Evolutionary conservation across 2,797 vertebrate genomes (phyloP), one percentile per base, ranked within the genome.

Genomic region (Thripadectes ignobilis): DNA sequence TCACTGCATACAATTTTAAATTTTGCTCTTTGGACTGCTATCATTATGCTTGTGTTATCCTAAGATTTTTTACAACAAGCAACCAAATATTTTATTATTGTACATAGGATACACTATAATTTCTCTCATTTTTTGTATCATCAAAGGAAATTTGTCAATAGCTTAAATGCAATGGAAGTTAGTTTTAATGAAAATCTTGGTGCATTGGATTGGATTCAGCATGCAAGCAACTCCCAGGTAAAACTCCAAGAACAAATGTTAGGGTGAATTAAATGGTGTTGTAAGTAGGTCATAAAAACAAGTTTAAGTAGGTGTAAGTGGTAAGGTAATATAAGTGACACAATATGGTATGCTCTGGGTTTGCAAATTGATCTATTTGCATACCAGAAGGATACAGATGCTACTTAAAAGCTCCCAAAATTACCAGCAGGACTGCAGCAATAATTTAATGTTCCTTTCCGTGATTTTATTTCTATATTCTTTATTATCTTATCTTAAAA

Each of bases 261-360:
- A 34, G 18, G 26, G 17, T n/a, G 67, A 76, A 45, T 63, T 54
- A 91, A 77, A 45, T 72, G n/a, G 32, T 67, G 48, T 27, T 68
- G 18, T n/a, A 95, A 94, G 65, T 39, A 93, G 72, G 49, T 85
- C 63, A 95, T 73, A 85, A 85, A 91, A 89, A 29, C 73, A 90
- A 94, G n/a, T 73, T 73, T 87, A 84, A 93, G 77, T 59, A 88
- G 58, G 77, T 69, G 27, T 38, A 87, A 92, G 69, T 39, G 38
- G 80, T 51, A 94, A 91, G 54, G 79, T 85, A 94, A 78, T 29
- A 13, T 5, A 74, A 86, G 57, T 39, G 67, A 85, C 38, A 88
- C 29, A 59, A 62, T 34, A 69, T 59, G 74, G 39, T 66, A 86
- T n/a, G 39, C 12, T 7, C n/a, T 59, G 39, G 8, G 14, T 78